Conservation (phyloP, 2,797 vertebrate species). For the Clamator glandarius region DNA sequence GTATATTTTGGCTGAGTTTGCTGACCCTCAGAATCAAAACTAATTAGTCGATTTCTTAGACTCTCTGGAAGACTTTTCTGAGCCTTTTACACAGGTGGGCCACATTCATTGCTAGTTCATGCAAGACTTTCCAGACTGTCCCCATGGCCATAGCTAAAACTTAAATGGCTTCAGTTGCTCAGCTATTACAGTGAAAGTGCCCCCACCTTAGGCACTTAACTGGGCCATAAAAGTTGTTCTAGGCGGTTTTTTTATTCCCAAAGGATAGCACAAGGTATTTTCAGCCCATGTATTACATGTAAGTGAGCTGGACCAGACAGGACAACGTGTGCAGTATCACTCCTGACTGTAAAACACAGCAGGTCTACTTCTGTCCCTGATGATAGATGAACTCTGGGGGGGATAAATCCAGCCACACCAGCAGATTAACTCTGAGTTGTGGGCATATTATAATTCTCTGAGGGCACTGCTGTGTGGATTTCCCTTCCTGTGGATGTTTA, state of each 20-base stretch:
- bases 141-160: not conserved
- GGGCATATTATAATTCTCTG: not conserved
- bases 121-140: not conserved
- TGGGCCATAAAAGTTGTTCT: not conserved
- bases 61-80: not conserved
- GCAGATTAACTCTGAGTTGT: not conserved
- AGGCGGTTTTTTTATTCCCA: not conserved
- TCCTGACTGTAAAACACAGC: not conserved
- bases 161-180: not conserved
- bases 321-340: not conserved
- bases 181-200: not conserved
- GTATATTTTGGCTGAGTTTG: not conserved
- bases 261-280: not conserved
- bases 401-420: not conserved
- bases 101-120: not conserved
- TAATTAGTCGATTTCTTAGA: not conserved
- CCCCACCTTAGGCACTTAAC: not conserved
- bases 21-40: not conserved
- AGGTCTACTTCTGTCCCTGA: not conserved
- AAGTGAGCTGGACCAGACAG: not conserved
- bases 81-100: not conserved
- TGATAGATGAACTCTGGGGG: not conserved
- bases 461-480: not conserved
- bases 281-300: not conserved
- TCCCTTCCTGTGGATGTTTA: slow-evolving; percentile 14